Base-by-base conservation (phyloP, 2,113 vertebrate genomes). In the Upupa epops region DNA sequence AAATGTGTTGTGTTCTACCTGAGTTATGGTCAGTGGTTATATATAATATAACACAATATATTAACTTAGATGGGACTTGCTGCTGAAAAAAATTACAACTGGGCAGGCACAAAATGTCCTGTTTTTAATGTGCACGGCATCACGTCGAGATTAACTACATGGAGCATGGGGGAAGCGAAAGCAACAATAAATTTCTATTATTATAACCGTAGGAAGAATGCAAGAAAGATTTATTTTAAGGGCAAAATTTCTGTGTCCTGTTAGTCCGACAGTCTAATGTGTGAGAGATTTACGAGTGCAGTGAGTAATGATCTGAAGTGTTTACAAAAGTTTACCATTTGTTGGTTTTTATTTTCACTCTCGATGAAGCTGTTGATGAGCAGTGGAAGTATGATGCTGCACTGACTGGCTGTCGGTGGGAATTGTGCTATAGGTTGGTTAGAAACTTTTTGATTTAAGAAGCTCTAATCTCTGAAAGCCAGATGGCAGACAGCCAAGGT, bases 1-100 rank as follows among this genome's bases (percentile, higher is more conserved):
- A 96, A 97, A 97, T 96, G 94, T 97, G 96, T 94, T 97, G 95
- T 97, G 96, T 90, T 97, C 96, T 95, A 86, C 93, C 95, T 97
- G 97, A 97, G 95, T 97, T 97, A 97, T 97, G 96, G 95, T 88
- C 81, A 89, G 55, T 95, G 95, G 95, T 95, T 96, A 96, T 96
- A 96, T 96, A 96, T 94, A 95, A 88, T 92, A 88, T 76, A 92
- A 95, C 81, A 89, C 94, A 96, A 96, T 96, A 95, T 96, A 98
- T 97, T 96, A 97, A 96, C 95, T 96, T 83, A 86, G 96, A 94
- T 96, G 94, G 91, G 93, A 96, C 87, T 95, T 78, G 84, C 83
- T 85, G 83, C 63, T 88, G 74, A 65, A 93, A 88, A 92, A 46
- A 92, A 93, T 73, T 73, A 79, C 56, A 88, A 95, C 92, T 36